phyloP scores from a whole-genome alignment of 2,888 invertebrate genomes.

The Hirtodrosophila confusa region DNA sequence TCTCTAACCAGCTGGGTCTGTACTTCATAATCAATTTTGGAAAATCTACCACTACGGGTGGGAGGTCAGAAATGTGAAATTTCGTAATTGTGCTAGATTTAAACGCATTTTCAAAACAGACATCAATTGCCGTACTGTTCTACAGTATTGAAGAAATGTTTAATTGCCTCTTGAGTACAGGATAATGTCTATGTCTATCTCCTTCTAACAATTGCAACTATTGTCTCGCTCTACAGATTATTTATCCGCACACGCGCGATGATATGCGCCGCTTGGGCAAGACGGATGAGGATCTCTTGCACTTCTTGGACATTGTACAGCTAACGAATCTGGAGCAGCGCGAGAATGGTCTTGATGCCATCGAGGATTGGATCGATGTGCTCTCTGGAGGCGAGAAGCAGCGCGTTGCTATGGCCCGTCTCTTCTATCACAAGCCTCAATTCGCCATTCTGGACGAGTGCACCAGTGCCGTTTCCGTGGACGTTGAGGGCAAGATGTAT shows the following conservation, averaged over 20 bases:
- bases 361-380: conserved; percentile 99
- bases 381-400: conserved; percentile 99
- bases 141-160: background rate
- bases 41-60: no score
- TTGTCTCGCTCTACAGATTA: conserved; percentile 85
- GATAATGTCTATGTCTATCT: conserved; percentile 44
- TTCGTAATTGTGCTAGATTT: no score
- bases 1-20: background rate
- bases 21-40: no score
- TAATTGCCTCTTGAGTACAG: no score
- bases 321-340: conserved; percentile 92
- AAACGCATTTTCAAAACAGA: no score
- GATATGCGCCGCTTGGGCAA: conserved; percentile 92
- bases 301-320: conserved; percentile 92
- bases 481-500: conserved; percentile 99
- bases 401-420: conserved; percentile 98
- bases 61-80: no score
- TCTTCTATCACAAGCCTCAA: conserved; percentile 98
- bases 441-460: conserved; percentile 99
- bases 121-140: no score
- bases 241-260: conserved; percentile 95
- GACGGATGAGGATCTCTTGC: conserved; percentile 90
- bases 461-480: conserved; percentile 98
- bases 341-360: conserved; percentile 95
- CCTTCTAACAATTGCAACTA: background rate